Percentiles rank a stretch among this genome's conserved stretches.
Conservation (phyloP, 2,113 vertebrate genomes). For the Hemichromis elongatus region DNA sequence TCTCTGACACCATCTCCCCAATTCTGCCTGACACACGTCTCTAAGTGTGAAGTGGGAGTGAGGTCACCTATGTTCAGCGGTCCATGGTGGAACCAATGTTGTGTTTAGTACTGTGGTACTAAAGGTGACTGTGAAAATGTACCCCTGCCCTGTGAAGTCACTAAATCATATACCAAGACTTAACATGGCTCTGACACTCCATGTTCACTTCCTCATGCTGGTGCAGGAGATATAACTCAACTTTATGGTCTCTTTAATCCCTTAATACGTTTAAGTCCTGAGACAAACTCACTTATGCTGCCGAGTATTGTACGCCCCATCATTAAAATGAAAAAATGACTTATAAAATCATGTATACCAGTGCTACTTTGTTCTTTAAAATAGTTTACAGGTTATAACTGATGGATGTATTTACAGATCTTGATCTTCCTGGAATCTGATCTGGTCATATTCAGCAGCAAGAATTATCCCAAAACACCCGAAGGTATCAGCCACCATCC, state of each 20-base stretch:
- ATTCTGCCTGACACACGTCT: neutral
- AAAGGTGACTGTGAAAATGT: slow-evolving; percentile 17
- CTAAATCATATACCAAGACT: neutral
- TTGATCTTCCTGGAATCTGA: neutral
- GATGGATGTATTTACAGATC: neutral
- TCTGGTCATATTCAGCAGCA: neutral
- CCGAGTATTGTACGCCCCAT: neutral
- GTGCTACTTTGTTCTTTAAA: neutral
- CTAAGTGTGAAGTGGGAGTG: neutral
- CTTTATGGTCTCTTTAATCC: neutral
- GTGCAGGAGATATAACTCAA: neutral
- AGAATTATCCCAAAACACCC: neutral
- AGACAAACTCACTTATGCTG: neutral
- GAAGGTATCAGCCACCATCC: neutral
- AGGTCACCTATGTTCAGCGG: slow-evolving; percentile 33
- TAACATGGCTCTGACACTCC: neutral
- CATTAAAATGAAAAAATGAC: neutral
- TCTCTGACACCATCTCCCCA: neutral
- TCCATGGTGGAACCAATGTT: slow-evolving; percentile 28
- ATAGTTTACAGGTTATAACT: neutral
- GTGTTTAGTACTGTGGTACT: neutral
- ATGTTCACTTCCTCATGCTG: neutral
- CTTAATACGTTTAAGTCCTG: neutral
- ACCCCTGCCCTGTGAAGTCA: slow-evolving; percentile 18
- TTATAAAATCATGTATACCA: neutral